A percentile compares a stretch with the other conserved stretches of the same genome.
Evolutionary conservation across 1,140 invertebrate species (phyloP).

Genomic region (Bombus turneri): DNA sequence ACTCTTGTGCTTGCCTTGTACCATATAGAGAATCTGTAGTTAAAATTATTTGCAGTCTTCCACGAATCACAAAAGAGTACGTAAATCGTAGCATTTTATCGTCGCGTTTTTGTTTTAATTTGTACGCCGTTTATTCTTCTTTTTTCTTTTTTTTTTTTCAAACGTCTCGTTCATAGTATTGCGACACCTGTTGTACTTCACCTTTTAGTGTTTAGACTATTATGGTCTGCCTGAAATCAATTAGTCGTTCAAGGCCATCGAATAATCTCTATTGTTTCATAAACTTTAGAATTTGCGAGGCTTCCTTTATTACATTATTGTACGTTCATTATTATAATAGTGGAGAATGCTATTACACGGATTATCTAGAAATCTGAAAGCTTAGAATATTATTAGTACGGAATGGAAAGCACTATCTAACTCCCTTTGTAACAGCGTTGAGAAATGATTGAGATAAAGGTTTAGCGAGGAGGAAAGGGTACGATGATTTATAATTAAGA

Average conservation of each 20-base stretch:
- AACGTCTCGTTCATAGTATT: slow-evolving; percentile 7
- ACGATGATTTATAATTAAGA: background rate
- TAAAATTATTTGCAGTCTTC: background rate
- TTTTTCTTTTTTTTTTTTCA: background rate
- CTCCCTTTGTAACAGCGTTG: background rate
- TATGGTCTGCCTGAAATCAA: slow-evolving; percentile 4
- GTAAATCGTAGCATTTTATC: slow-evolving; percentile 25
- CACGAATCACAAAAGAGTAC: background rate
- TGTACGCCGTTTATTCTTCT: background rate
- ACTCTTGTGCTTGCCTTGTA: slow-evolving; percentile 6
- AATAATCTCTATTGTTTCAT: too few species aligned
- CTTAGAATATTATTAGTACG: background rate
- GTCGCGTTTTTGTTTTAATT: slow-evolving; percentile 10
- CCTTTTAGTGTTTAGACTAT: slow-evolving; percentile 16
- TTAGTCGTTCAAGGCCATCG: background rate
- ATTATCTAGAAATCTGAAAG: background rate
- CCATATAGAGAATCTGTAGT: background rate
- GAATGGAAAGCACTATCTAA: background rate
- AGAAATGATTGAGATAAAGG: background rate
- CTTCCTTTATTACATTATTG: too few species aligned
- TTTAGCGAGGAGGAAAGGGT: background rate
- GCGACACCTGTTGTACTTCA: slow-evolving; percentile 42
- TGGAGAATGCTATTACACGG: background rate
- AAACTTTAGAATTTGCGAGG: too few species aligned
- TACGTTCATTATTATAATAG: background rate